phyloP scores from a whole-genome alignment of 2,888 invertebrate genomes.

The Spodoptera exigua region DNA sequence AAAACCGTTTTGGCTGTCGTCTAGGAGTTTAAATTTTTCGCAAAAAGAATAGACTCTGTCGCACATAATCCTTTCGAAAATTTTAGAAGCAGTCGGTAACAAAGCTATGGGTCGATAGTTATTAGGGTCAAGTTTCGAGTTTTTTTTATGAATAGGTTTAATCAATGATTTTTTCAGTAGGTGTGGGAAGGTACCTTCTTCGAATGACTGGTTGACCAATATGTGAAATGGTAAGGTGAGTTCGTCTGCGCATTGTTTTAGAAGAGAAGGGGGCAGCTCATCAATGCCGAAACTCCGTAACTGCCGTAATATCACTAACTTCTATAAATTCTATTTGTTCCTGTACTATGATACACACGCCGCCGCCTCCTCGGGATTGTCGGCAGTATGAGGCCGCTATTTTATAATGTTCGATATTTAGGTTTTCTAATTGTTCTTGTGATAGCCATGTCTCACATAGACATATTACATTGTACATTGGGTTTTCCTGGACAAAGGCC shows the following conservation, averaged over 20 bases:
- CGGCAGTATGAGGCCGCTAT: conserved; percentile 14
- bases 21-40: conserved; percentile 18
- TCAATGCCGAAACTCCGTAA: conserved; percentile 10
- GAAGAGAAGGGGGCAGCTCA: conserved; percentile 1
- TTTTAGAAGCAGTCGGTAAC: conserved; percentile 31
- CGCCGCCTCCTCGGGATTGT: conserved; percentile 5
- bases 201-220: conserved; percentile 29
- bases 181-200: conserved; percentile 26
- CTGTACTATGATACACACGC: conserved; percentile 8
- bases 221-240: conserved; percentile 26
- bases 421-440: neutral
- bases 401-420: conserved; percentile 2
- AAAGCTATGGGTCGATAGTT: conserved; percentile 41
- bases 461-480: too few species aligned
- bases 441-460: conserved; percentile 15
- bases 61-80: conserved; percentile 22
- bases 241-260: conserved; percentile 11
- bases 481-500: neutral
- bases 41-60: conserved; percentile 14
- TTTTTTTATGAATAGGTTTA: conserved; percentile 39
- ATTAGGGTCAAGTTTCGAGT: conserved; percentile 14
- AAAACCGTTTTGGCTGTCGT: conserved; percentile 24
- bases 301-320: conserved; percentile 3
- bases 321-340: conserved; percentile 7
- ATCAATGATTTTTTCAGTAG: conserved; percentile 25